phyloP scores from a whole-genome alignment of 1,140 invertebrate species.

The Danaus melanippus region DNA sequence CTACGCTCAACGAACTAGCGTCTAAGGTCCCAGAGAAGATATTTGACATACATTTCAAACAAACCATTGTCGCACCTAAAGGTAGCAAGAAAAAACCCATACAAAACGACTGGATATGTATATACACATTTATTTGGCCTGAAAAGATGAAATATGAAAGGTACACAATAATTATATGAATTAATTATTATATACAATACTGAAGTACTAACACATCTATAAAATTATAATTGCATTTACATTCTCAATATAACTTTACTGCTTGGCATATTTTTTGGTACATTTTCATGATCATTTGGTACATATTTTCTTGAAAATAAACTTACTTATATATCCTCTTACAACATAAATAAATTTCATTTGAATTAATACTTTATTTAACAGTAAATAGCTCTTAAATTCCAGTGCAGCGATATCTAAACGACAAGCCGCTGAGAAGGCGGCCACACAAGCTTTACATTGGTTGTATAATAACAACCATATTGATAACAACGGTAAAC shows the following conservation, averaged over 20 bases:
- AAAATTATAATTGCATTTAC: neutral
- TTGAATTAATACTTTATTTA: neutral
- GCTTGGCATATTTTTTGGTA: no score
- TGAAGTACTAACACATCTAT: neutral
- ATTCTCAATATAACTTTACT: no score
- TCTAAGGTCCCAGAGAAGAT: conserved; percentile 40
- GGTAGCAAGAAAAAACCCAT: conserved; percentile 36
- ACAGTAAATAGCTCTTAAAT: conserved; percentile 18
- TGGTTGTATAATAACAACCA: conserved; percentile 45
- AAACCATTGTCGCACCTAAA: conserved; percentile 35
- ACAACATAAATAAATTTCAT: no score
- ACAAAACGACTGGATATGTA: conserved; percentile 51
- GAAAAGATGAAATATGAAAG: conserved; percentile 61
- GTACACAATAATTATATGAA: conserved; percentile 19
- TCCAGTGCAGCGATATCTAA: conserved; percentile 54
- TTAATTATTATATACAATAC: no score
- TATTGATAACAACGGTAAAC: conserved; percentile 44
- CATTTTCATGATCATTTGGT: no score
- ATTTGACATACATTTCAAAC: conserved; percentile 56
- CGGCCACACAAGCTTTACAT: conserved; percentile 45
- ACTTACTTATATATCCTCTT: no score
- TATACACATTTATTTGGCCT: conserved; percentile 54
- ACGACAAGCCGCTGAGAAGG: conserved; percentile 51
- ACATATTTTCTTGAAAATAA: no score
- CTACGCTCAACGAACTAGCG: conserved; percentile 40